Conservation (phyloP, 2,888 invertebrate species). For the Itoplectis maculator region DNA sequence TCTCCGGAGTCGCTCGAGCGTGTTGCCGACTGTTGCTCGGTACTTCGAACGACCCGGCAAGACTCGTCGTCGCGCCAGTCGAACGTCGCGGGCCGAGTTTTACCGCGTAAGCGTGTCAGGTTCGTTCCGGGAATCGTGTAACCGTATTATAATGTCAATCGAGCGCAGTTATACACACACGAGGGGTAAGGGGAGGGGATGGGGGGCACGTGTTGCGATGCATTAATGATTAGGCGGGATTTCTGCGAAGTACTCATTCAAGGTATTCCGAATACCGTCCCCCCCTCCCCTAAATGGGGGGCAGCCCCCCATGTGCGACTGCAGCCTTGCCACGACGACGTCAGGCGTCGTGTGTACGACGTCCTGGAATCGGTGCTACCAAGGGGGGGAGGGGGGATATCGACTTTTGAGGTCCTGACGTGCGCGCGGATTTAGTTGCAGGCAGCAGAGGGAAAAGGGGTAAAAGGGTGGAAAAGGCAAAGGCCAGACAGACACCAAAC, state of each 20-base stretch:
- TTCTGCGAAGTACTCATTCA: slow-evolving; percentile 37
- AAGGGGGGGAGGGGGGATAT: no score
- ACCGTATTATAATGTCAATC: slow-evolving; percentile 31
- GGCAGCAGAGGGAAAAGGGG: no score
- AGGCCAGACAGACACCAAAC: no score
- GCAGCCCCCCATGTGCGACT: no score
- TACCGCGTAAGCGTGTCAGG: slow-evolving; percentile 29
- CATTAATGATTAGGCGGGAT: slow-evolving; percentile 43
- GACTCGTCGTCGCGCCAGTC: neutral
- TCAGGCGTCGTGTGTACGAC: no score
- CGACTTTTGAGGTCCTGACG: neutral
- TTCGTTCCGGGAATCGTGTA: slow-evolving; percentile 56
- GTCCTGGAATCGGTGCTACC: no score
- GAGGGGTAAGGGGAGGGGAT: no score
- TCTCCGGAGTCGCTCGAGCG: neutral
- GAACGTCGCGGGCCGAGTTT: slow-evolving; percentile 40
- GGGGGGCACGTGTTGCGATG: slow-evolving; percentile 9
- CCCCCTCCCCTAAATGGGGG: no score
- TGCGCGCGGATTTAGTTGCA: neutral
- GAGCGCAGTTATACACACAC: slow-evolving; percentile 11
- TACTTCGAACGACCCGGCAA: slow-evolving; percentile 2
- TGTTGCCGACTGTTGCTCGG: no score
- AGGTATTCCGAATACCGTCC: neutral
- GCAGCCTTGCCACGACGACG: no score
- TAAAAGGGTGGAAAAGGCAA: no score